Conservation (phyloP, 2,888 invertebrate species). For the Limnephilus rhombicus region DNA sequence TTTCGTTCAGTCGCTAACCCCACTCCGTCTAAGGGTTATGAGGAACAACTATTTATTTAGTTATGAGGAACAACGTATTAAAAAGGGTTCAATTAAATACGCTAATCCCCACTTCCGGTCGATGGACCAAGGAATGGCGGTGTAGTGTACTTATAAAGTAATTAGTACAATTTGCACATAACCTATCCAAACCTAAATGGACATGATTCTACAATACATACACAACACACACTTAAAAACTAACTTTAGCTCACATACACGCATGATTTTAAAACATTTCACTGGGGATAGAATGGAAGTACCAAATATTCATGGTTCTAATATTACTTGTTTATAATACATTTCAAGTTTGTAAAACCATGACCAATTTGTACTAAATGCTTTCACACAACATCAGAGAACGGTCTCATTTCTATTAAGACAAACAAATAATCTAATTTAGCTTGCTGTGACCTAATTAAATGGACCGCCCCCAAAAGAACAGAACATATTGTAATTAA, state of each 20-base stretch:
- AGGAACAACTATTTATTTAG: not conserved
- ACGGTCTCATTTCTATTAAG: not conserved
- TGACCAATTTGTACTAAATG: not conserved
- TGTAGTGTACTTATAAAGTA: not conserved
- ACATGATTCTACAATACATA: not conserved
- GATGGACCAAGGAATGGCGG: not conserved
- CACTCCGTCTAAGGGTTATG: not conserved
- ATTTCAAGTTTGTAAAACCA: not conserved
- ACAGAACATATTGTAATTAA: not conserved
- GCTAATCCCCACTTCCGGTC: not conserved
- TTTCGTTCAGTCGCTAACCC: not conserved
- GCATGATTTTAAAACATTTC: not conserved
- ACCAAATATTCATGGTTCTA: not conserved
- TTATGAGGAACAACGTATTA: not conserved
- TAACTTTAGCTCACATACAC: not conserved
- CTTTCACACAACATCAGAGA: not conserved
- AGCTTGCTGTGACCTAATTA: not conserved
- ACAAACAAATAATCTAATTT: not conserved
- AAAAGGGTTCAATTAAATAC: not conserved
- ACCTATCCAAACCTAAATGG: not conserved
- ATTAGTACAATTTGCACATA: not conserved
- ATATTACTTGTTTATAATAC: not conserved
- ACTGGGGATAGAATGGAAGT: not conserved
- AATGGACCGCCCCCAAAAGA: not conserved
- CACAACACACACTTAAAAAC: not conserved